phyloP scores from a whole-genome alignment of 2,888 invertebrate genomes.

The Eupithecia vulgata region DNA sequence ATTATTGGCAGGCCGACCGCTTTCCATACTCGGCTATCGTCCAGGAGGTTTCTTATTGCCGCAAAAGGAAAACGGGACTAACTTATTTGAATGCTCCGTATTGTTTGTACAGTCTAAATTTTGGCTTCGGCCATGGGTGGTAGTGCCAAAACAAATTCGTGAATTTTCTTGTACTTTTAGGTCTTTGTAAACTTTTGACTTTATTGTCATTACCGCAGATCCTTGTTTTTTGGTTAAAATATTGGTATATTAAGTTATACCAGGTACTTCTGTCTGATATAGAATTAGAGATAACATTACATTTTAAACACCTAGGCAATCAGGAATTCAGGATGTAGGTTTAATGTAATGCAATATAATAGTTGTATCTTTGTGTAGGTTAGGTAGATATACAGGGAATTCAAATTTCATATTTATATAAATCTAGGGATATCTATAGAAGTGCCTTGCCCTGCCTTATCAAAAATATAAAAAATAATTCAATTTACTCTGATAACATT shows the following conservation, averaged over 20 bases:
- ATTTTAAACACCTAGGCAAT: neutral
- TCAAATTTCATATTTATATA: neutral
- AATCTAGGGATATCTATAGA: neutral
- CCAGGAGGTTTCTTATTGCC: slow-evolving; percentile 26
- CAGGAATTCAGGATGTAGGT: neutral
- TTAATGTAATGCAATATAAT: neutral
- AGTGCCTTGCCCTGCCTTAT: neutral
- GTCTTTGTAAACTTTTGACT: slow-evolving; percentile 4
- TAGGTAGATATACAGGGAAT: neutral
- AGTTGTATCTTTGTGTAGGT: neutral
- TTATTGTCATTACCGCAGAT: neutral
- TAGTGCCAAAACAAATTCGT: slow-evolving; percentile 29
- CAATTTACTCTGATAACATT: neutral
- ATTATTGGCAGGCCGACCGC: slow-evolving; percentile 26
- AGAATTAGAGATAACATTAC: neutral
- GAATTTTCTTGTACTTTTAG: slow-evolving; percentile 23
- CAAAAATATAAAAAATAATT: neutral
- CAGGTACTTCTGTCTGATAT: neutral
- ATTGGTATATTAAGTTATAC: neutral
- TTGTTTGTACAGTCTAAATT: slow-evolving; percentile 28
- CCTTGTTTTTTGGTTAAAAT: neutral
- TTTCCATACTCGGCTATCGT: slow-evolving; percentile 29
- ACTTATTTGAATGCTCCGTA: slow-evolving; percentile 33
- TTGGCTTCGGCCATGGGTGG: slow-evolving; percentile 25
- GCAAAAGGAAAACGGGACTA: slow-evolving; percentile 27